These are phyloP conservation scores for Neomorphus geoffroyi DNA, from an alignment of 2,797 vertebrate genomes.

Conservation along the genomic window DNA sequence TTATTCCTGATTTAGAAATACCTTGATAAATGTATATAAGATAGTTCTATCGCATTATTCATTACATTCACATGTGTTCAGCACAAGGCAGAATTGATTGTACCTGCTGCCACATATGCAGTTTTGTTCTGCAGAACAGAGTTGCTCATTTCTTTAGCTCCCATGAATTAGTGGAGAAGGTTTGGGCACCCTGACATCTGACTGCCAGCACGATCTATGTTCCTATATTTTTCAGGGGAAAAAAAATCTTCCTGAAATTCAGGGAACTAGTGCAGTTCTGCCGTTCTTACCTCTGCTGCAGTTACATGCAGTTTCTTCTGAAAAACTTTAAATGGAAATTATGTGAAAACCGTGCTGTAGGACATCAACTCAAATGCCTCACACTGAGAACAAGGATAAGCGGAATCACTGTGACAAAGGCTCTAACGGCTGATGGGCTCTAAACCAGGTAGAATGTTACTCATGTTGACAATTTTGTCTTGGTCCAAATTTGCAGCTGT, in stretches of 20 bases:
- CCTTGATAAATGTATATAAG: neutral
- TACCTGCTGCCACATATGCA: neutral
- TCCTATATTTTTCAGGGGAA: neutral
- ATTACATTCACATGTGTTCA: neutral
- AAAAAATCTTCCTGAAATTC: neutral
- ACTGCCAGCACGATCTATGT: neutral
- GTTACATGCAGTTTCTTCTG: neutral
- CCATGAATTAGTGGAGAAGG: neutral
- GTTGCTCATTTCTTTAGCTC: neutral
- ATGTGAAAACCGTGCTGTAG: fast-evolving
- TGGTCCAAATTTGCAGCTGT: neutral
- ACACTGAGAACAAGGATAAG: neutral
- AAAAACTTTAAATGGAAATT: neutral
- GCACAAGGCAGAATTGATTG: neutral
- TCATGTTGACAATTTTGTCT: neutral
- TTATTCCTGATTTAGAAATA: neutral
- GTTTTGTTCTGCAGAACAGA: neutral
- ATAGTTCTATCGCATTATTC: neutral
- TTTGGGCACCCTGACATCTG: neutral
- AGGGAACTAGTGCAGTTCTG: neutral
- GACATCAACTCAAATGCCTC: neutral
- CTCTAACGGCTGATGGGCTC: neutral
- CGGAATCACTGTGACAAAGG: neutral
- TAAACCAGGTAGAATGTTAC: neutral
- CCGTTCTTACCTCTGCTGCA: neutral